phyloP scores from a whole-genome alignment of 2,888 invertebrate species.

The Scelioninae gen. 1 region DNA sequence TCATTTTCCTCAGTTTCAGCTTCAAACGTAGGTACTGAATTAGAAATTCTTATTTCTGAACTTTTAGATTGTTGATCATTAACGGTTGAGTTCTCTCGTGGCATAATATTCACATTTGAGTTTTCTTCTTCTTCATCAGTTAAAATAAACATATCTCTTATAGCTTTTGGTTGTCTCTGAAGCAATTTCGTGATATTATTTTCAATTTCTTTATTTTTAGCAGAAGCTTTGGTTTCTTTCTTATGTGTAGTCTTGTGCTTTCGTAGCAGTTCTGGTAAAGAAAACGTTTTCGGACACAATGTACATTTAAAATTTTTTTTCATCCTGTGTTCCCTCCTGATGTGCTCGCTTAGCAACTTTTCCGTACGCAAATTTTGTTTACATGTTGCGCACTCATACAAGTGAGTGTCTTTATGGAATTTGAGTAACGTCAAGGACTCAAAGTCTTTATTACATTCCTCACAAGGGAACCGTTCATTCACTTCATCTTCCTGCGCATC shows the following conservation, averaged over 20 bases:
- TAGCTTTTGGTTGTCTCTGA: too few species aligned
- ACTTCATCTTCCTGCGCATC: conserved; percentile 46
- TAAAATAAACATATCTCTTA: too few species aligned
- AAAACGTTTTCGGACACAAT: neutral
- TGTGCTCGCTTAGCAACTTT: conserved; percentile 26
- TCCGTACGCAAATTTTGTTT: conserved; percentile 35
- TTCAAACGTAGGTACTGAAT: too few species aligned
- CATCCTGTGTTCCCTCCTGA: conserved; percentile 24
- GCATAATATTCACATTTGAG: too few species aligned
- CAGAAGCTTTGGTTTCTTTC: too few species aligned
- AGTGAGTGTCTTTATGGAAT: conserved; percentile 33
- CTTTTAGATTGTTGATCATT: too few species aligned
- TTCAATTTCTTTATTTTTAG: too few species aligned
- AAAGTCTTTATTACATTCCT: conserved; percentile 30
- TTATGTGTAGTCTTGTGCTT: neutral
- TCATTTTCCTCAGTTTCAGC: too few species aligned
- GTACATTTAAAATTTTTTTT: neutral
- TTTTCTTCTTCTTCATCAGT: too few species aligned
- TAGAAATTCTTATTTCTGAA: too few species aligned
- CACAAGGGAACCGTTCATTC: conserved; percentile 35
- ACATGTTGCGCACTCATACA: conserved; percentile 44
- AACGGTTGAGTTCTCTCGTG: too few species aligned
- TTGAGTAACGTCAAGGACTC: conserved; percentile 20
- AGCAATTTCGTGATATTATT: too few species aligned
- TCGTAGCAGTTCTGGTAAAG: neutral